phyloP scores from a whole-genome alignment of 2,888 invertebrate species.

The Sarcophaga variegata region DNA sequence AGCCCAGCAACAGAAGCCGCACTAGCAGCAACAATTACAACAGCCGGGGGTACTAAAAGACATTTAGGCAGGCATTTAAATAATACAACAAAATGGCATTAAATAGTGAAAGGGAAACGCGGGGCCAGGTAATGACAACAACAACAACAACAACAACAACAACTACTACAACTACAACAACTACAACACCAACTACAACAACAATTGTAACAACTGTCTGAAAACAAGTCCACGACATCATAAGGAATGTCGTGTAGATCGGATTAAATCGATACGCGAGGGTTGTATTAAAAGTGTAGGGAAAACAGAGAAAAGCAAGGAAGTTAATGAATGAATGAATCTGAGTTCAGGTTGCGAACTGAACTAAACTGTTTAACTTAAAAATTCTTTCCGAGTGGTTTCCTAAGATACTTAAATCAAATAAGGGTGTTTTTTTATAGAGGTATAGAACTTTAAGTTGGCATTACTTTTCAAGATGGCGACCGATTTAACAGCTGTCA shows the following conservation, averaged over 20 bases:
- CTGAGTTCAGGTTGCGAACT: too few species aligned
- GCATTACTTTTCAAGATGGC: too few species aligned
- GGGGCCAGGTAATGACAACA: background rate
- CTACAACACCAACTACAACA: constrained; percentile 4
- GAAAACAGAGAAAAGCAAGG: background rate
- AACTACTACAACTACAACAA: too few species aligned
- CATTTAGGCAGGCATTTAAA: constrained; percentile 59
- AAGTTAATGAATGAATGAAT: too few species aligned
- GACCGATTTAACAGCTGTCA: too few species aligned
- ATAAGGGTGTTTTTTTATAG: too few species aligned
- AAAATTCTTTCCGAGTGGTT: too few species aligned
- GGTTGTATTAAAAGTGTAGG: background rate
- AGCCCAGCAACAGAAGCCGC: constrained; percentile 45
- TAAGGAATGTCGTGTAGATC: constrained; percentile 57
- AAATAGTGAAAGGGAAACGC: constrained; percentile 26
- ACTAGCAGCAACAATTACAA: constrained; percentile 22
- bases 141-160: constrained; percentile 20
- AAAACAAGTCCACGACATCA: constrained; percentile 53
- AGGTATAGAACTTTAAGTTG: too few species aligned
- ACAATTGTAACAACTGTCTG: constrained; percentile 6
- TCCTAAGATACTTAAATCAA: too few species aligned
- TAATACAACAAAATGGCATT: constrained; percentile 68
- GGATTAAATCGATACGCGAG: constrained; percentile 40
- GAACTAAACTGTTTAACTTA: too few species aligned
- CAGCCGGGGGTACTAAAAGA: constrained; percentile 9